These are phyloP conservation scores for Prostheceraeus crozeri DNA, from an alignment of 2,888 invertebrate genomes.

Conservation along the genomic window DNA sequence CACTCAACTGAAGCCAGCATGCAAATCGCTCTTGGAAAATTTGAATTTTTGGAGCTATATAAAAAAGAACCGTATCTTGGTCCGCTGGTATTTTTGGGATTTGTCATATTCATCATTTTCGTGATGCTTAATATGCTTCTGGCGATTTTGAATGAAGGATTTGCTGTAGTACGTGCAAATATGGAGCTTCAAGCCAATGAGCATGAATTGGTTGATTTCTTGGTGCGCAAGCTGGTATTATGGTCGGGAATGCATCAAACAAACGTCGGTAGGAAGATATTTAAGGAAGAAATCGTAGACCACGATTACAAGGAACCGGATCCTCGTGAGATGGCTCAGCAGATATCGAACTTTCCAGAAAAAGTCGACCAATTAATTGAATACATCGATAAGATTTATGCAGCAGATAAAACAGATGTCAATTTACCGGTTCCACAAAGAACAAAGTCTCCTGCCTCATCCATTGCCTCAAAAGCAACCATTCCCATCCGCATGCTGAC, in stretches of 20 bases:
- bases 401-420: too few relatives aligned
- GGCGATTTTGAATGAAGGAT: conserved; percentile 52
- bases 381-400: conserved; percentile 28
- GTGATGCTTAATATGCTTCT: conserved; percentile 54
- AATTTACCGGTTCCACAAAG: too few relatives aligned
- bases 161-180: conserved; percentile 47
- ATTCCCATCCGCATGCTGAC: too few relatives aligned
- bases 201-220: conserved; percentile 52
- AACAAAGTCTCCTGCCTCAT: too few relatives aligned
- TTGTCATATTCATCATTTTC: conserved; percentile 46
- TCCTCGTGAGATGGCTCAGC: conserved; percentile 9
- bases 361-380: conserved; percentile 30
- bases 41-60: conserved; percentile 53
- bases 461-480: too few relatives aligned
- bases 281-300: conserved; percentile 16
- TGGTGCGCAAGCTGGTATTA: conserved; percentile 44
- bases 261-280: conserved; percentile 23
- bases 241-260: conserved; percentile 44
- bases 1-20: conserved; percentile 49
- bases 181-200: conserved; percentile 49
- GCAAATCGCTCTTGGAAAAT: conserved; percentile 56
- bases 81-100: conserved; percentile 31
- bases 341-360: conserved; percentile 3
- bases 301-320: conserved; percentile 18
- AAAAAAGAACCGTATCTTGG: conserved; percentile 45